A percentile compares a stretch with the other conserved stretches of the same genome.
These are phyloP conservation scores for Synanthedon vespiformis DNA, from an alignment of 2,888 invertebrate genomes.

Conservation along the genomic window DNA sequence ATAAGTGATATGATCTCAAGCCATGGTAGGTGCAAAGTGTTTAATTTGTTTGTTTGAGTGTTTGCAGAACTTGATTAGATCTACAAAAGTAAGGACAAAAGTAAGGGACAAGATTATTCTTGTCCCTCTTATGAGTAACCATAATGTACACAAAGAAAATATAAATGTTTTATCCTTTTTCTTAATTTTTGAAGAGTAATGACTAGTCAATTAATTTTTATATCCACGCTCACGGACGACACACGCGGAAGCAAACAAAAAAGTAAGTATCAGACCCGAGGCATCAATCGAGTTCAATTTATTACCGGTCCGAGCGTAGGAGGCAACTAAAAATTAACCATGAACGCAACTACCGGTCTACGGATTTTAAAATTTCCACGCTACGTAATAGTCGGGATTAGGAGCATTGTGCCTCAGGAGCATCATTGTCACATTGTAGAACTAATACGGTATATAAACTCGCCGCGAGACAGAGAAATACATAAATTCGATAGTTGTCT, in stretches of 20 bases:
- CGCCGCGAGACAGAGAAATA: not conserved
- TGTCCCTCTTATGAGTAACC: no score
- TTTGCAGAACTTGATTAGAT: no score
- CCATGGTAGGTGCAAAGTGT: no score
- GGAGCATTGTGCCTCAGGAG: conserved; percentile 56
- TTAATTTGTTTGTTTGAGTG: no score
- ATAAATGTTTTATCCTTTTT: no score
- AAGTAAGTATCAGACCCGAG: conserved; percentile 13
- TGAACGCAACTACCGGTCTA: conserved; percentile 46
- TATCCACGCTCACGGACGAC: not conserved
- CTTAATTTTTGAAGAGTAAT: not conserved
- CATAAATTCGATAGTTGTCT: no score
- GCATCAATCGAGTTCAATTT: conserved; percentile 42
- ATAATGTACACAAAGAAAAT: no score
- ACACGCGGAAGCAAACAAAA: conserved; percentile 27
- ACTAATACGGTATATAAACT: not conserved
- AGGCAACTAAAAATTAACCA: conserved; percentile 59
- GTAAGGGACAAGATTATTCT: no score
- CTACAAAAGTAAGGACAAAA: no score
- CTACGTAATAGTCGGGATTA: conserved; percentile 62
- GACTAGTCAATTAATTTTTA: not conserved
- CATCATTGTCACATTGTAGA: conserved; percentile 12
- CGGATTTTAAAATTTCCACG: conserved; percentile 48
- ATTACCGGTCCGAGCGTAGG: conserved; percentile 51
- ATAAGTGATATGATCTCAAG: no score